Percentiles rank a stretch among this genome's conserved stretches.
These are phyloP conservation scores for Andrena marginata DNA, from an alignment of 2,888 invertebrate genomes.

Conservation along the genomic window DNA sequence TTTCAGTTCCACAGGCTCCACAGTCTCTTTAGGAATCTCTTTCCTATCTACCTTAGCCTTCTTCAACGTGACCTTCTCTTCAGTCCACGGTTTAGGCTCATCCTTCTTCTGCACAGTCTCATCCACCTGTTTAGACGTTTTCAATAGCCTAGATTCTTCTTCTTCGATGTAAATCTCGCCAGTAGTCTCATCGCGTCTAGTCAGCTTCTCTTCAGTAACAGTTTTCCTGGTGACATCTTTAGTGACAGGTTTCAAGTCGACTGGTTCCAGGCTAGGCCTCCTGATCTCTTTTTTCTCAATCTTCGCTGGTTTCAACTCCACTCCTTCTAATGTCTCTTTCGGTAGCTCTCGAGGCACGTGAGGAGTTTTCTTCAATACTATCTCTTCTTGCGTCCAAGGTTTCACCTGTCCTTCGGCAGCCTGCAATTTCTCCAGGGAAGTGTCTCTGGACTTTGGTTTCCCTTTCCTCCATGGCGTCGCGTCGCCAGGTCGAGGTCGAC, in stretches of 20 bases:
- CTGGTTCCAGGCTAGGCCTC: slow-evolving; percentile 71
- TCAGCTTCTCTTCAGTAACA: slow-evolving; percentile 55
- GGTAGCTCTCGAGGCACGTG: slow-evolving; percentile 74
- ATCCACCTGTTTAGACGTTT: slow-evolving; percentile 71
- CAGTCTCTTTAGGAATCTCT: slow-evolving; percentile 82
- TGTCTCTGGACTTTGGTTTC: slow-evolving; percentile 74
- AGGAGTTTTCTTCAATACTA: slow-evolving; percentile 81
- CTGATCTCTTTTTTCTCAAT: slow-evolving; percentile 82
- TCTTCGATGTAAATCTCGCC: slow-evolving; percentile 72
- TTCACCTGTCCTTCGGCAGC: slow-evolving; percentile 72
- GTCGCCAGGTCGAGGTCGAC: slow-evolving; percentile 71
- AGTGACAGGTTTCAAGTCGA: slow-evolving; percentile 74
- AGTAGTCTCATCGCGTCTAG: slow-evolving; percentile 51
- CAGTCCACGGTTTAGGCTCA: slow-evolving; percentile 80
- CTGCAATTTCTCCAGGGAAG: slow-evolving; percentile 77
- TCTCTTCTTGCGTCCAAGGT: slow-evolving; percentile 83
- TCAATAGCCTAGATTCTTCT: slow-evolving; percentile 72
- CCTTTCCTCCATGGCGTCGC: slow-evolving; percentile 79
- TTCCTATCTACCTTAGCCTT: slow-evolving; percentile 84
- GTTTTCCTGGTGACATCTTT: slow-evolving; percentile 68
- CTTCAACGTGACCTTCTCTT: slow-evolving; percentile 84
- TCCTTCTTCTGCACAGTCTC: slow-evolving; percentile 59
- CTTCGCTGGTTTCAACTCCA: slow-evolving; percentile 86
- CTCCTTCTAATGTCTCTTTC: slow-evolving; percentile 77
- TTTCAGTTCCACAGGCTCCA: slow-evolving; percentile 86